Evolutionary conservation across 2,797 vertebrate genomes (phyloP).

Genomic region (Emydoidea blandingii): DNA sequence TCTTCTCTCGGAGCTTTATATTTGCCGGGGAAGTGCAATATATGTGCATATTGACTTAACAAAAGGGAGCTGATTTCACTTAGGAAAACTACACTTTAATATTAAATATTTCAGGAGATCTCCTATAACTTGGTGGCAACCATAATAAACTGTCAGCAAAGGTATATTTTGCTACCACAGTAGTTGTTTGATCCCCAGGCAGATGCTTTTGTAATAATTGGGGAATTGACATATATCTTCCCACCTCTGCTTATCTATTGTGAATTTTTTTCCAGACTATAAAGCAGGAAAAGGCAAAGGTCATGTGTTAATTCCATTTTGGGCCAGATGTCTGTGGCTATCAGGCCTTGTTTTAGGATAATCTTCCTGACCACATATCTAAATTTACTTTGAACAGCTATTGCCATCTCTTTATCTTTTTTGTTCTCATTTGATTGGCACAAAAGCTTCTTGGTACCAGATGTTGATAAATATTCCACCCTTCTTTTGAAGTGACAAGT

Average conservation of each 20-base stretch:
- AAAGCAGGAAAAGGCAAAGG: background rate
- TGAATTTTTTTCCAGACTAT: background rate
- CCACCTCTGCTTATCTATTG: background rate
- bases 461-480: background rate
- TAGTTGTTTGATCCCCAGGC: background rate
- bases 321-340: background rate
- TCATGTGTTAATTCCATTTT: background rate
- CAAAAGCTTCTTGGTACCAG: background rate
- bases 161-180: background rate
- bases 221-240: background rate
- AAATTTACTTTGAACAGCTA: background rate
- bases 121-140: background rate
- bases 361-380: background rate
- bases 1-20: background rate
- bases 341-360: background rate
- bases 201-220: background rate
- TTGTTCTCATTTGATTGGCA: background rate
- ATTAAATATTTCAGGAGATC: background rate
- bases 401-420: background rate
- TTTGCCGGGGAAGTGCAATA: background rate
- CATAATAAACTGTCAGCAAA: background rate
- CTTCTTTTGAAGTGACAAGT: background rate
- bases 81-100: background rate
- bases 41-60: background rate
- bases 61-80: background rate